Evolutionary conservation across 2,113 vertebrate genomes (phyloP), one percentile per base, ranked within the genome.

Genomic region (Columba janthina): DNA sequence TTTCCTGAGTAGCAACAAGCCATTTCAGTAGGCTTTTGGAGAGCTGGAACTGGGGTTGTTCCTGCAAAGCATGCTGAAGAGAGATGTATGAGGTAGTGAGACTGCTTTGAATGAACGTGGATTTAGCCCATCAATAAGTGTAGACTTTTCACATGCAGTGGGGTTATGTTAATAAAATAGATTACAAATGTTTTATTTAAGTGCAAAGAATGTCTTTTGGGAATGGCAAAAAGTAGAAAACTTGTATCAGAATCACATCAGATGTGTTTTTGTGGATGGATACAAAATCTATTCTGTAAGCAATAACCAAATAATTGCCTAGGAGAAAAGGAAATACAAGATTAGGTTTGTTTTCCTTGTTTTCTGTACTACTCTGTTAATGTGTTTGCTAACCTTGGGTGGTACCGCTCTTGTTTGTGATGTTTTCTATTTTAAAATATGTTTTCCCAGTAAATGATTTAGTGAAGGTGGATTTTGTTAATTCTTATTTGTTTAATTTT

Each of bases 51-150:
- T 31, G 15, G 15, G 19, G 19, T 15, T 77, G 31, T n/a, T 71
- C 11, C 12, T 62, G 40, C 20, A 44, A 70, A 69, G 40, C 31
- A 65, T 10, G 26, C 29, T 83, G 32, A 90, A 11, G 15, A 4
- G 0, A 25, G 1, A 28, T 3, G 0, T 3, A 6, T 46, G 9
- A 76, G 34, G 7, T 38, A 50, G 19, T n/a, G n/a, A 13, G 15
- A 60, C 22, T 51, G 34, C 44, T 88, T 62, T 53, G 29, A 56
- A n/a, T 32, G 15, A 88, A 51, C 7, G 40, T 69, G 40, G 12
- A 76, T 46, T 79, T 88, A 70, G 22, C 14, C 11, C 7, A 10
- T 3, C 2, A 40, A 0, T 16, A 44, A 60, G 42, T 54, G 21
- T 31, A 61, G 16, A 17, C 38, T 90, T 66, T 85, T 76, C 58